A percentile compares a stretch with the other conserved stretches of the same genome.
Conservation (phyloP, 2,888 invertebrate genomes). For the Cremastinae sp. region DNA sequence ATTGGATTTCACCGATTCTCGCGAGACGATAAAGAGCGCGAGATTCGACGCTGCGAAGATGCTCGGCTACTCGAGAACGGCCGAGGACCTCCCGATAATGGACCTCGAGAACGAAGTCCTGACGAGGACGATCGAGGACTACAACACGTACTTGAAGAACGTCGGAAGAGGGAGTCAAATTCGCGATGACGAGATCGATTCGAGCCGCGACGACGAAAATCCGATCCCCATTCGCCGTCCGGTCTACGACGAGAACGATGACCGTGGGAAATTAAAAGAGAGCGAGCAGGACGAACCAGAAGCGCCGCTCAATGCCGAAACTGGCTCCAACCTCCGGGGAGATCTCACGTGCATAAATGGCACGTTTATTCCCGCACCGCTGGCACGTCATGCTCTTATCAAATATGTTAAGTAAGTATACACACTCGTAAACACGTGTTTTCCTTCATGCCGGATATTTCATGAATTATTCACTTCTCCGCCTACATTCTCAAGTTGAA, state of each 20-base stretch:
- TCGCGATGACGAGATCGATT: conserved; percentile 18
- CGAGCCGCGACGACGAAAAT: conserved; percentile 11
- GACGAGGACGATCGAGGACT: conserved; percentile 73
- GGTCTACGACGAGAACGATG: not conserved
- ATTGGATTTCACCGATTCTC: not conserved
- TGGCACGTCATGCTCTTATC: conserved; percentile 75
- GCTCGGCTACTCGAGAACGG: conserved; percentile 74
- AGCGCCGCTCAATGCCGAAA: conserved; percentile 28
- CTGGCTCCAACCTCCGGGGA: conserved; percentile 61
- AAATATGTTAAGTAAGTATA: conserved; percentile 79
- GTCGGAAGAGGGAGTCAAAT: conserved; percentile 43
- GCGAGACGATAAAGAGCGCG: conserved; percentile 10
- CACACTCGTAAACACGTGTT: not conserved
- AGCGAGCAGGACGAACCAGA: conserved; percentile 7
- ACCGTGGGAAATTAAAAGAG: not conserved
- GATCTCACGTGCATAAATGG: conserved; percentile 78
- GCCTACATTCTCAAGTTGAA: not conserved
- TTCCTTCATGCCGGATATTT: conserved; percentile 4
- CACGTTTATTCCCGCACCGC: conserved; percentile 76
- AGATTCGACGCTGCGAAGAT: conserved; percentile 73
- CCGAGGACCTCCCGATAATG: conserved; percentile 74
- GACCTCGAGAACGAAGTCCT: conserved; percentile 76
- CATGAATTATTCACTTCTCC: conserved; percentile 49
- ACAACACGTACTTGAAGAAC: conserved; percentile 72
- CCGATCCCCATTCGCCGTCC: conserved; percentile 20